A percentile compares a stretch with the other conserved stretches of the same genome.
Conservation (phyloP, 2,113 vertebrate species). For the Morone chrysops region DNA sequence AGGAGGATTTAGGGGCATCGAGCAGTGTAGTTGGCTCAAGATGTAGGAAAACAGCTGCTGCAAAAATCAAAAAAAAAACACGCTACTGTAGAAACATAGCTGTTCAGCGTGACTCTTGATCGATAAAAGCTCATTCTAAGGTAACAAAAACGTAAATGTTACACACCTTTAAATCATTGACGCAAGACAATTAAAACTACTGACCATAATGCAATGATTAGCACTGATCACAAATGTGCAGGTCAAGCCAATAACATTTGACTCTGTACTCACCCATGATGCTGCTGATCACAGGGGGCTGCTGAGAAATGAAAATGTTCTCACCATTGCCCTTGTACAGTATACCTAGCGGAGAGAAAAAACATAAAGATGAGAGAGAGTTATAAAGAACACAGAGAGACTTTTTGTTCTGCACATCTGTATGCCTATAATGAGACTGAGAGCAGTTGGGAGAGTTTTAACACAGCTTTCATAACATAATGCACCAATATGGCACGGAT, state of each 20-base stretch:
- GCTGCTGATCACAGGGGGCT: slow-evolving; percentile 94
- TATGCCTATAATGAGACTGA: not conserved
- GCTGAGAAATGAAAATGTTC: slow-evolving; percentile 97
- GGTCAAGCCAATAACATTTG: not conserved
- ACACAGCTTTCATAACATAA: not conserved
- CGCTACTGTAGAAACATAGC: no score
- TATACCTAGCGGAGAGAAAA: slow-evolving; percentile 86
- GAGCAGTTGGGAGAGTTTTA: not conserved
- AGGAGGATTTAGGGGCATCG: no score
- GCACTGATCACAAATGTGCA: not conserved
- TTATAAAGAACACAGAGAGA: not conserved
- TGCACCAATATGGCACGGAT: not conserved
- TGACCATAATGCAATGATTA: not conserved
- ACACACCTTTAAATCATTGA: not conserved
- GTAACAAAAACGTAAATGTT: no score
- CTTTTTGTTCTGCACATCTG: not conserved
- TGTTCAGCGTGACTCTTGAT: no score
- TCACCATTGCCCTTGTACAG: slow-evolving; percentile 98
- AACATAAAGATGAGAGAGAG: not conserved
- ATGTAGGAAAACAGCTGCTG: no score
- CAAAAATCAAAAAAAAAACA: no score
- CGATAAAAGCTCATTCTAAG: no score
- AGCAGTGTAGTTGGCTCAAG: no score
- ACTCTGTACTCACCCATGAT: slow-evolving; percentile 89
- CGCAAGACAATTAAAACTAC: not conserved